Evolutionary conservation across 2,888 invertebrate genomes (phyloP).

Genomic region (Stenodema calcarata): DNA sequence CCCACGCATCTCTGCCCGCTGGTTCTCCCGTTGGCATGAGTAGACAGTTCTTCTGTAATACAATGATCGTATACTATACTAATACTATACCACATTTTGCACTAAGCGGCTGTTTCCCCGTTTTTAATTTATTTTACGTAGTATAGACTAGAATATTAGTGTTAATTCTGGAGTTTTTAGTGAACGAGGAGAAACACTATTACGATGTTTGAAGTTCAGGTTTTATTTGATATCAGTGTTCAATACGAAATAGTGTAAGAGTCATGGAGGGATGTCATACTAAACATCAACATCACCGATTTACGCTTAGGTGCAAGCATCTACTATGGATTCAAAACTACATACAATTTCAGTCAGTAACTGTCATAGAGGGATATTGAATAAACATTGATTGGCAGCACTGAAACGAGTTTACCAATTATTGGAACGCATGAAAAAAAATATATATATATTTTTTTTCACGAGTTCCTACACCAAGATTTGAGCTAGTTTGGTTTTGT

Average conservation of each 20-base stretch:
- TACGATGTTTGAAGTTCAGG: not conserved
- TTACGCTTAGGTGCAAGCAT: no score
- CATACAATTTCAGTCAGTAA: no score
- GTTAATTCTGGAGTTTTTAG: not conserved
- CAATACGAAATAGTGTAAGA: not conserved
- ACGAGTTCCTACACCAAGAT: no score
- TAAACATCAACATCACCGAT: no score
- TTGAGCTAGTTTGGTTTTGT: no score
- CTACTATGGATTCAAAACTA: no score
- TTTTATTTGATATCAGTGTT: not conserved
- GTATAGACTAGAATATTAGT: not conserved
- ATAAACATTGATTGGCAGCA: no score
- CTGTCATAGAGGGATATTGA: no score
- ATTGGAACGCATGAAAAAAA: no score
- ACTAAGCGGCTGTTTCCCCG: not conserved
- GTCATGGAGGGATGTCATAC: not conserved
- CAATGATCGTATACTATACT: not conserved
- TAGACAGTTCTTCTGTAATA: not conserved
- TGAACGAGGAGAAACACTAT: not conserved
- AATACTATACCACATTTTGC: not conserved
- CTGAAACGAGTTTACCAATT: no score
- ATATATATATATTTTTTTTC: no score
- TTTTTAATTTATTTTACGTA: not conserved
- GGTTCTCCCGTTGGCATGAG: constrained; percentile 23
- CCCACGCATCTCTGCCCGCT: constrained; percentile 16